Evolutionary conservation across 2,113 vertebrate genomes (phyloP), one percentile per base, ranked within the genome.

Genomic region (Chrysemys picta): DNA sequence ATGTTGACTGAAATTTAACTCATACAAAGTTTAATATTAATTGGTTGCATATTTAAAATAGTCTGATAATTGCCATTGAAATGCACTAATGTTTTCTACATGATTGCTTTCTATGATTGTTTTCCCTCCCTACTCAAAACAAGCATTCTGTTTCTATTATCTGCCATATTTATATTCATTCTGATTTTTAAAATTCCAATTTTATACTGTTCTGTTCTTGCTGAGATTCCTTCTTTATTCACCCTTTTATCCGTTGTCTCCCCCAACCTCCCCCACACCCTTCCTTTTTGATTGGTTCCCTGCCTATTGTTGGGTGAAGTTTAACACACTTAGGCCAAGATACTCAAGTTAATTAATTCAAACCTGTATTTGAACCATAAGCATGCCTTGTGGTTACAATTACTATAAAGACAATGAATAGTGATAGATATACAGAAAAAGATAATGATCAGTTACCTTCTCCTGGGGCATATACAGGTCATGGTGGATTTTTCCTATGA

Each of bases 101-200:
- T 79, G 65, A 75, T 91, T 94, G 84, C 65, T 82, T 89, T 87
- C 80, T 87, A 84, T 91, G 83, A 87, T 79, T 91, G 80, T 53
- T 88, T 91, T 93, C 79, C 65, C 52, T 87, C 84, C 75, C 82
- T 82, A 82, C 8, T 87, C 87, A 93, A 89, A 56, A 56, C n/a
- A n/a, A 72, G 4, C 56, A 54, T 72, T 89, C 38, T 12, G 25
- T 35, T 91, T 93, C 91, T 89, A 80, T 85, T 89, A 85, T 29
- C 76, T 69, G 45, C 91, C 52, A 91, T 72, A 84, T 87, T 82
- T 82, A 89, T 80, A 75, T 79, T 91, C 52, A 72, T 1, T 88
- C 62, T 78, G 75, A 86, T 88, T 81, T 80, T 6, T 22, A 78
- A 78, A 89, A 72, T 79, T 35, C 5, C 21, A 8, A 35, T 49